A percentile compares a stretch with the other conserved stretches of the same genome.
Conservation (phyloP, 2,113 vertebrate species). For the Elephantulus edwardii region DNA sequence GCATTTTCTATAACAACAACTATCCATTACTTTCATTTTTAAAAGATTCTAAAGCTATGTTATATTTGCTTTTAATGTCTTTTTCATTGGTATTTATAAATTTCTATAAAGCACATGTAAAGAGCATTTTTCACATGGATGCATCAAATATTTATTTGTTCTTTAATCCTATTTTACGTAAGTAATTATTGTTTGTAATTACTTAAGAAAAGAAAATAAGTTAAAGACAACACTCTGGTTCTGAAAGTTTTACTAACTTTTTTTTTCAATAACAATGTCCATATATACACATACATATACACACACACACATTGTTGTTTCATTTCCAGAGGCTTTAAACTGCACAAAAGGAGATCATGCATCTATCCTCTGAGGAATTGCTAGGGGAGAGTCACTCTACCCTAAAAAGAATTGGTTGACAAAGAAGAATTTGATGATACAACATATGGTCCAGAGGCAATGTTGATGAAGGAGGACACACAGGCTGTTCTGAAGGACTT, state of each 20-base stretch:
- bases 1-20: not conserved
- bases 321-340: no score
- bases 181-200: not conserved
- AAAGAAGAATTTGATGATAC: no score
- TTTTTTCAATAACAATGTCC: not conserved
- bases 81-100: not conserved
- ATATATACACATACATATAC: accelerated
- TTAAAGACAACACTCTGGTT: not conserved
- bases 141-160: not conserved
- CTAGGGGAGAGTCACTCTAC: no score
- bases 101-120: not conserved
- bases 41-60: not conserved
- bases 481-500: no score
- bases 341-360: no score
- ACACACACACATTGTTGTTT: no score
- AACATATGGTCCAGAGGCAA: no score
- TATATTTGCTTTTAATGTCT: not conserved
- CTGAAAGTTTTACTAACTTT: not conserved
- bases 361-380: no score
- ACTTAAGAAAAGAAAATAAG: not conserved
- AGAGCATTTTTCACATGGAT: not conserved
- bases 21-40: not conserved
- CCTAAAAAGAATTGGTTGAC: no score
- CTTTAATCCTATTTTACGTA: not conserved
- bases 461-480: no score